Evolutionary conservation across 2,888 invertebrate genomes (phyloP), one percentile per base, ranked within the genome.

Genomic region (Lochmaea crataegi): DNA sequence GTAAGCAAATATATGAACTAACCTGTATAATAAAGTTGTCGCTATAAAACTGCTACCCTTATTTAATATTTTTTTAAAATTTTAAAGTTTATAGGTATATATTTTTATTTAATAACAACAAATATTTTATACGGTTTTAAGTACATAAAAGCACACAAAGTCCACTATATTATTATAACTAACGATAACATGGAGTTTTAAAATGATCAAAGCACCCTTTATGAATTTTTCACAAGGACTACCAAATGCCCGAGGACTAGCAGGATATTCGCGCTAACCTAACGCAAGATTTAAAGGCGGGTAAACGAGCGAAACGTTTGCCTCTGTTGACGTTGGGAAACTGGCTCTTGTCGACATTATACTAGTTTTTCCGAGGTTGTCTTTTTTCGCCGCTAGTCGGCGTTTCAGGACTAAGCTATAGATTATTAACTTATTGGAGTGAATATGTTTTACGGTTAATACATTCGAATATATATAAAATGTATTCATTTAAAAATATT

Each of bases 311-410:
- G 75, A 73, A 74, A 76, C 75, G 75, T 66, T 60, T 66, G 69
- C 69, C 71, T 69, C 75, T 69, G 65, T 64, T 69, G 69, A 71
- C 72, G 73, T 69, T 57, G 69, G 66, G 67, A 66, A 72, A 76
- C 73, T 76, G 75, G 65, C 72, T 64, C 75, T 58, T n/a, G 69
- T 68, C 67, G 75, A 68, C 73, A 65, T 65, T 69, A 69, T 12
- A 18, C 32, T 65, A 51, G 69, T 73, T 76, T 76, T 76, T 72
- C 73, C 53, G 51, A 68, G 67, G 67, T 76, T 73, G 69, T 65
- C 66, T 64, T 61, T 70, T n/a, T 38, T 57, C 63, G 68, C 65
- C 75, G 69, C 71, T 68, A 76, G 75, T 58, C 67, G 75, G 75
- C 75, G 75, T 68, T 68, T 18, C 9, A 10, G 51, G 16, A 45